These are phyloP conservation scores for Acromyrmex heyeri DNA, from an alignment of 1,140 invertebrate species.

Conservation along the genomic window DNA sequence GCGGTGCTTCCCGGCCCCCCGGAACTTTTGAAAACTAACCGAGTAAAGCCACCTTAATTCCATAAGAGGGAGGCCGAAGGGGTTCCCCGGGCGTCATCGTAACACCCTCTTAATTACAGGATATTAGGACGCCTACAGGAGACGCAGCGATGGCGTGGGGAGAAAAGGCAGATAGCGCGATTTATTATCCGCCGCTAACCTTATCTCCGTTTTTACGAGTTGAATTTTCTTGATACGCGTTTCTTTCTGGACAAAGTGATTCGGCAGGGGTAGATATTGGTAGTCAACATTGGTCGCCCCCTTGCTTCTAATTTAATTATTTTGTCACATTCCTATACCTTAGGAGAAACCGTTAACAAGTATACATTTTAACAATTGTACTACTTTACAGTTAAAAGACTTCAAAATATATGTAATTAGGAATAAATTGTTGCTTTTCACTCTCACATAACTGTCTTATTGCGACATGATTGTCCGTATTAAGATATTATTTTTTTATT, in stretches of 20 bases:
- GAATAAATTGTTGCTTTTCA: background rate
- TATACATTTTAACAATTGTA: background rate
- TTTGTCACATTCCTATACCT: background rate
- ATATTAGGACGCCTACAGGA: conserved; percentile 82
- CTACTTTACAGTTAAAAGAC: background rate
- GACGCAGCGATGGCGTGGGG: conserved; percentile 38
- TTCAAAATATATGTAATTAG: background rate
- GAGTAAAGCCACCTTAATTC: conserved; percentile 85
- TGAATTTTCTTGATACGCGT: conserved; percentile 51
- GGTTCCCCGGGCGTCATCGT: conserved; percentile 81
- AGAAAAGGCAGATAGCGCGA: conserved; percentile 72
- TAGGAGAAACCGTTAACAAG: background rate
- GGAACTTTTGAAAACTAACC: conserved; percentile 86
- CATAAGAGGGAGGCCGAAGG: conserved; percentile 83
- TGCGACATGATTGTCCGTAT: background rate
- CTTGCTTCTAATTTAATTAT: conserved; percentile 17
- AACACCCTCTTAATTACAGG: conserved; percentile 85
- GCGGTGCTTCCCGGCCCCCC: conserved; percentile 79
- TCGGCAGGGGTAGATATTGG: background rate
- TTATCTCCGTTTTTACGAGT: conserved; percentile 72
- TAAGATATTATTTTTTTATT: background rate
- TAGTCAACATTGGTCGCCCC: too few relatives aligned
- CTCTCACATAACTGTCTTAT: background rate
- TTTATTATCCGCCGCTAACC: conserved; percentile 73
- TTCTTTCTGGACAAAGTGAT: background rate